Evolutionary conservation across 30 jellyfish, hydroid and myxozoan genomes (phyloP).

Genomic region (Haliclystus octoradiatus): DNA sequence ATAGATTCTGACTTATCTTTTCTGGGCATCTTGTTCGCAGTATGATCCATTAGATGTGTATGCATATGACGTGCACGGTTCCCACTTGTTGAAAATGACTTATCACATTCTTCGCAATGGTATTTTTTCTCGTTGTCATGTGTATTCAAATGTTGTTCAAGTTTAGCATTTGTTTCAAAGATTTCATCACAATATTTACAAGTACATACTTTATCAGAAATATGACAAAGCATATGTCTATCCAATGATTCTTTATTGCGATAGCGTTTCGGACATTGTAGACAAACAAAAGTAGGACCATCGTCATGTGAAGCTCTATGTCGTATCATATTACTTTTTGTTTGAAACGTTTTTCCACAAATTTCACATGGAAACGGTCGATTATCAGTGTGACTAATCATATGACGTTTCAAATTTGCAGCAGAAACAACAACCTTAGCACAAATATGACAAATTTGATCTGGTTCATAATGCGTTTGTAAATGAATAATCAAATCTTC

Average conservation of each 20-base stretch:
- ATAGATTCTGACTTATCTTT: not conserved
- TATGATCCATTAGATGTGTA: not conserved
- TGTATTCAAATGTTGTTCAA: too few species aligned
- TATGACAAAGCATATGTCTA: slow-evolving; percentile 24
- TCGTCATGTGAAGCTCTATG: slow-evolving; percentile 19
- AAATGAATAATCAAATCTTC: too few species aligned
- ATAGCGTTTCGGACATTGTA: slow-evolving; percentile 9
- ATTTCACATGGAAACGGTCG: slow-evolving; percentile 15
- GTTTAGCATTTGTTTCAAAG: too few species aligned
- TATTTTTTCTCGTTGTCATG: not conserved
- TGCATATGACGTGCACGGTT: too few species aligned
- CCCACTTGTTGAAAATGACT: not conserved
- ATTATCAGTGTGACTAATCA: slow-evolving; percentile 10
- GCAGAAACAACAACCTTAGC: slow-evolving; percentile 7
- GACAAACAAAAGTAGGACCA: slow-evolving; percentile 8
- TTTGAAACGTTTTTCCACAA: slow-evolving; percentile 18
- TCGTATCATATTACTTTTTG: slow-evolving; percentile 1
- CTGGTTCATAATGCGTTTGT: too few species aligned
- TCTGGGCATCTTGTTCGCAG: not conserved
- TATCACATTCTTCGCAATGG: not conserved
- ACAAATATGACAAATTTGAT: slow-evolving; percentile 16
- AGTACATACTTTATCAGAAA: slow-evolving; percentile 11
- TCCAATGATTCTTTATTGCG: slow-evolving; percentile 10
- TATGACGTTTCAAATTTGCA: slow-evolving; percentile 13
- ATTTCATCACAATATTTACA: not conserved